Evolutionary conservation across 2,113 vertebrate genomes (phyloP).

Genomic region (Chlorodrepanis virens): DNA sequence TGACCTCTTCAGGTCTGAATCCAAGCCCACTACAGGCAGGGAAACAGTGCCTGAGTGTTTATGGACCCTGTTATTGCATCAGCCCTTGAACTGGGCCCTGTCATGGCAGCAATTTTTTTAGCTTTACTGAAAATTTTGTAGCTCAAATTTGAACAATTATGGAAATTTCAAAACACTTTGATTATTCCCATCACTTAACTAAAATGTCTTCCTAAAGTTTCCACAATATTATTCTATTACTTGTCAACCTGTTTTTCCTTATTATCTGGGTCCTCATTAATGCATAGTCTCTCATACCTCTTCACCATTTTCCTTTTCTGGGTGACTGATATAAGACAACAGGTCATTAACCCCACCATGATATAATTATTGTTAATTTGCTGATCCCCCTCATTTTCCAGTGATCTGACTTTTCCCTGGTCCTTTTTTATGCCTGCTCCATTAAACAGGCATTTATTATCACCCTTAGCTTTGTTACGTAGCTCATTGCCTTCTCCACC

Average conservation of each 20-base stretch:
- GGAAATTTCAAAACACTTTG: not conserved
- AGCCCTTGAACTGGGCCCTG: accelerated
- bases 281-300: not conserved
- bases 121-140: not conserved
- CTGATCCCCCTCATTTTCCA: not conserved
- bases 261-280: not conserved
- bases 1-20: not conserved
- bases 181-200: not conserved
- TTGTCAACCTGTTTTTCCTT: not conserved
- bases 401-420: not conserved
- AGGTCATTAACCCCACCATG: not conserved
- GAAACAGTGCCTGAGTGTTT: not conserved
- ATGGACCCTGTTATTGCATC: not conserved
- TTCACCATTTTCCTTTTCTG: not conserved
- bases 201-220: not conserved
- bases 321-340: not conserved
- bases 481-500: not conserved
- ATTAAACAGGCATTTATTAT: not conserved
- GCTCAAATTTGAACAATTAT: not conserved
- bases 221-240: not conserved
- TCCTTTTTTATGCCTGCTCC: not conserved
- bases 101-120: not conserved
- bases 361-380: constrained; percentile 3
- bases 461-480: not conserved
- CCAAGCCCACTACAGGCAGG: not conserved